A percentile compares a stretch with the other conserved stretches of the same genome.
Conservation (phyloP, 2,113 vertebrate genomes). For the Hassar affinis region DNA sequence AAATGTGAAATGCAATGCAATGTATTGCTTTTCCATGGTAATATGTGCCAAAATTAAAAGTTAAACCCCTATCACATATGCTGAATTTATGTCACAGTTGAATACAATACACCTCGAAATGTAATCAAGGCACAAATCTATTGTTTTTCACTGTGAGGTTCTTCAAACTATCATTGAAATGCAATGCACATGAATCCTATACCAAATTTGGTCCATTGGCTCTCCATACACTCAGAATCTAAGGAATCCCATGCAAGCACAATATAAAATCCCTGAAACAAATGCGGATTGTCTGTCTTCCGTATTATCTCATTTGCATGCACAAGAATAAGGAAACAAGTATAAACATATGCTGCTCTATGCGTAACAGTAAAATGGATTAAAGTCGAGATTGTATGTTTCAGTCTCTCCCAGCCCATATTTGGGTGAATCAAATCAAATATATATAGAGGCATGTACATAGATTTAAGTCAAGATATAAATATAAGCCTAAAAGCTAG, state of each 20-base stretch:
- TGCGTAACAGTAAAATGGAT: neutral
- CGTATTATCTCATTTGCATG: neutral
- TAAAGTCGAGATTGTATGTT: neutral
- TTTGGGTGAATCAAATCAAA: neutral
- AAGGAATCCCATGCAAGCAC: neutral
- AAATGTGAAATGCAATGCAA: neutral
- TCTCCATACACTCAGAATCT: neutral
- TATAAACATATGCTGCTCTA: neutral
- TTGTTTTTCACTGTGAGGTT: no score
- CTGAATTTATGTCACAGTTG: no score
- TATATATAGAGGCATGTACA: neutral
- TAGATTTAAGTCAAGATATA: constrained; percentile 2
- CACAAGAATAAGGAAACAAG: neutral
- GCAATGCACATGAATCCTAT: no score
- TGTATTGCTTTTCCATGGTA: neutral
- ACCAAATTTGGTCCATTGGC: no score
- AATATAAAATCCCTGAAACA: neutral
- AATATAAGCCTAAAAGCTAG: neutral
- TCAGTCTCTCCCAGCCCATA: neutral
- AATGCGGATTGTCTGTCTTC: neutral
- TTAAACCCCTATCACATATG: no score
- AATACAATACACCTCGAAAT: no score
- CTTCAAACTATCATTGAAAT: no score
- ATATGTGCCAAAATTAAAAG: no score
- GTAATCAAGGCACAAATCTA: no score